Evolutionary conservation across 2,888 invertebrate genomes (phyloP), one percentile per base, ranked within the genome.

Genomic region (Ditula angustiorana): DNA sequence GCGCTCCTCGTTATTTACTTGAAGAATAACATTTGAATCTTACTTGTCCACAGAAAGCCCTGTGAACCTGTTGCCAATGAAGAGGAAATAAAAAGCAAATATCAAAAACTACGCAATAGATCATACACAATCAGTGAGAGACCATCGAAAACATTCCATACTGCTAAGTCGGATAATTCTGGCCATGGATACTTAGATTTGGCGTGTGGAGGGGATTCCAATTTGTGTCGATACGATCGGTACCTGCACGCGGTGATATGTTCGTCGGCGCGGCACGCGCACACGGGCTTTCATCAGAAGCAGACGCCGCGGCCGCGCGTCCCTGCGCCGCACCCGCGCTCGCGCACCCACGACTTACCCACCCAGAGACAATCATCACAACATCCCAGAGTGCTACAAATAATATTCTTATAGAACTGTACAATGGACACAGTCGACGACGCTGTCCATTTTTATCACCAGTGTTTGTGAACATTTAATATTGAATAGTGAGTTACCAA

Each of bases 231-330:
- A 63, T 95, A 95, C 76, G 95, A 95, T 77, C 92, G 95, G 63
- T 95, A 95, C 79, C 81, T 95, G 62, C 95, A 95, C 77, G 95
- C 95, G 47, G 94, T 94, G 49, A 94, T 95, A 69, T 95, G 95
- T 75, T 92, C 94, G 19, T 92, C 93, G 1, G 87, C 93, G 5
- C 81, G 87, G 11, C 93, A 93, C 69, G 92, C 92, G 1, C 84
- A 92, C 67, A 87, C 90, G 0, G 93, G 93, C 37, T 90, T 86
- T 72, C 93, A 93, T 72, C 90, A 90, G 70, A 88, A 90, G 71
- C 90, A 88, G 52, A 69, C 80, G 7, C 76, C 79, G 19, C 76
- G 78, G 52, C 79, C 82, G 50, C 74, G 75, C 21, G 74, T 79
- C 5, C 83, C 81, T 23, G 73, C 79, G 7, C 83, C 81, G 11